These are phyloP conservation scores for Synanthedon andrenaeformis DNA, from an alignment of 2,888 invertebrate genomes.

Conservation along the genomic window DNA sequence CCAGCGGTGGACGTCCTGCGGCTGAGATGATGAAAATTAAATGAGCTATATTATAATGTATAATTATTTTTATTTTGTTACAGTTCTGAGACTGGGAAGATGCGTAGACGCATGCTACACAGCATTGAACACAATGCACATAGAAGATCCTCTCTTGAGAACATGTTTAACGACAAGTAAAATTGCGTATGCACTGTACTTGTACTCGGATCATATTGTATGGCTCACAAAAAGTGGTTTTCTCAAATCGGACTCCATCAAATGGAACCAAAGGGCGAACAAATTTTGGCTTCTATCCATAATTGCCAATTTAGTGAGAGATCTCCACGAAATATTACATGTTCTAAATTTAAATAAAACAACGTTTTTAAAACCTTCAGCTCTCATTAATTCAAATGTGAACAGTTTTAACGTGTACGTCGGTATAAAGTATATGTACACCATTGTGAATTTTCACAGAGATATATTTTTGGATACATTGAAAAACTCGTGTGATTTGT, in stretches of 20 bases:
- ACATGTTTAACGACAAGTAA: constrained; percentile 82
- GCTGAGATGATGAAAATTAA: too few species aligned
- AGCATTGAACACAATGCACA: constrained; percentile 77
- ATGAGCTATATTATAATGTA: neutral
- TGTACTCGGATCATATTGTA: constrained; percentile 87
- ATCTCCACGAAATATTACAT: constrained; percentile 84
- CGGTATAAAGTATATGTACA: constrained; percentile 33
- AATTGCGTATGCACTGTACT: constrained; percentile 81
- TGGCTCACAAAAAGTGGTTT: constrained; percentile 85
- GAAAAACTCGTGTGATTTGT: constrained; percentile 88
- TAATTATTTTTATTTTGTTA: constrained; percentile 23
- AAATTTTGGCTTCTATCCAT: constrained; percentile 90
- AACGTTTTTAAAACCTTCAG: constrained; percentile 50
- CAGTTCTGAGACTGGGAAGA: constrained; percentile 88
- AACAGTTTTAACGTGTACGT: constrained; percentile 26
- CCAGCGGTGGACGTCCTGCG: neutral
- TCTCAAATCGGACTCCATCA: constrained; percentile 76
- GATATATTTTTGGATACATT: constrained; percentile 84
- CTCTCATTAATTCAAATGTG: constrained; percentile 35
- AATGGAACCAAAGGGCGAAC: constrained; percentile 80
- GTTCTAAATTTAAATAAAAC: constrained; percentile 66
- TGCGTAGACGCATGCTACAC: constrained; percentile 85
- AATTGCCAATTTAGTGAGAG: constrained; percentile 81
- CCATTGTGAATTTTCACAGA: constrained; percentile 53
- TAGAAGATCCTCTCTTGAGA: constrained; percentile 78